Base-by-base conservation (phyloP, 1,140 invertebrate species). In the Lethrus apterus region DNA sequence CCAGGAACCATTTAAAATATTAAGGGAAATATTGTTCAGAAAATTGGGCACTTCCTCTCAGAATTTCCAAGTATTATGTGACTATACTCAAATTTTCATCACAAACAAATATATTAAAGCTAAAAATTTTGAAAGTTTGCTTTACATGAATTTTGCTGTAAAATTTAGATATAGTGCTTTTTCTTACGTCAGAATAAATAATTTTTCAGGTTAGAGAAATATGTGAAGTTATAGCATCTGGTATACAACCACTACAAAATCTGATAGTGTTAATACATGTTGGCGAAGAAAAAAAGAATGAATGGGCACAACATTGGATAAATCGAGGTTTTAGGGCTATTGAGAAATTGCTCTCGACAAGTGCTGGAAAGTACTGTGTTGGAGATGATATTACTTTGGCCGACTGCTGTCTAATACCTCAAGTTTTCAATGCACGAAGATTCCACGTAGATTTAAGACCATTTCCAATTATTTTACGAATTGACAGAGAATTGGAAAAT, bases 221-320 rank as follows among this genome's bases (percentile, higher is more conserved):
- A 54, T 83, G 79, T 46, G 81, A 92, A 70, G 74, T 91, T 0
- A 93, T 98, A 57, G 83, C 81, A 31, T 89, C 88, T 34, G 92
- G 92, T 30, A 96, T 96, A 61, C 93, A 98, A 69, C 95, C 95
- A 0, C 69, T 98, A 20, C 94, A 98, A 68, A 98, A 98, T 71
- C 69, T 94, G 23, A 78, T 80, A 50, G 88, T 95, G 15, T 67
- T 94, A 13, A 85, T 90, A 53, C 81, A 88, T 54, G 84, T 89
- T 15, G 85, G 85, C 19, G 84, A 87, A 66, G 84, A 87, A 59
- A 86, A 87, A 63, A 88, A 88, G 58, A 86, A 86, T 59, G 85
- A 84, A 70, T 98, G 93, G 93, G 89, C 86, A 1, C 83, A 89
- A 56, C 84, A 93, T 64, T 96, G 86, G 83, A 95, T 98, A 46